Percentiles rank a stretch among this genome's conserved stretches.
phyloP scores from a whole-genome alignment of 2,797 vertebrate genomes.

The Podarcis siculus region DNA sequence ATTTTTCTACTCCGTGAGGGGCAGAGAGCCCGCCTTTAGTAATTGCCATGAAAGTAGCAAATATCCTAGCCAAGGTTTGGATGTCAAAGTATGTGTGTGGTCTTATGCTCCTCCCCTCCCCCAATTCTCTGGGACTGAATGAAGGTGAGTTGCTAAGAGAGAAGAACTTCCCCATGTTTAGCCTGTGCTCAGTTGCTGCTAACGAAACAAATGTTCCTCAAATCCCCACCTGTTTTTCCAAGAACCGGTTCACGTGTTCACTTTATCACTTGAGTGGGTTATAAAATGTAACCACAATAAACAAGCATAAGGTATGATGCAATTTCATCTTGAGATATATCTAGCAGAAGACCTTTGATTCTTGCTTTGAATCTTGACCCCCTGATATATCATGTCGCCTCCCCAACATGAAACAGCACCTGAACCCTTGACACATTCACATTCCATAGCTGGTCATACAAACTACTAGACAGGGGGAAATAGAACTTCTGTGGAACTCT shows the following conservation, averaged over 20 bases:
- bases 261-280: background rate
- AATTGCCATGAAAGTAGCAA: background rate
- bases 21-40: background rate
- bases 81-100: background rate
- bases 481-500: background rate
- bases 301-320: too few species aligned
- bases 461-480: background rate
- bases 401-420: too few species aligned
- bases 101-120: background rate
- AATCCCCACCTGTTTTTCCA: background rate
- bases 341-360: too few species aligned
- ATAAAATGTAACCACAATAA: too few species aligned
- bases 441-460: background rate
- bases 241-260: background rate
- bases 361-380: background rate
- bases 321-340: too few species aligned
- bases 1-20: background rate
- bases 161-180: background rate
- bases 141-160: background rate
- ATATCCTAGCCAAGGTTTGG: background rate
- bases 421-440: background rate
- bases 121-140: background rate
- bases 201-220: background rate
- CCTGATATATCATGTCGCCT: background rate
- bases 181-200: background rate